phyloP scores from a whole-genome alignment of 92 coral and sea anemone genomes.

The Virgularia gustaviana region DNA sequence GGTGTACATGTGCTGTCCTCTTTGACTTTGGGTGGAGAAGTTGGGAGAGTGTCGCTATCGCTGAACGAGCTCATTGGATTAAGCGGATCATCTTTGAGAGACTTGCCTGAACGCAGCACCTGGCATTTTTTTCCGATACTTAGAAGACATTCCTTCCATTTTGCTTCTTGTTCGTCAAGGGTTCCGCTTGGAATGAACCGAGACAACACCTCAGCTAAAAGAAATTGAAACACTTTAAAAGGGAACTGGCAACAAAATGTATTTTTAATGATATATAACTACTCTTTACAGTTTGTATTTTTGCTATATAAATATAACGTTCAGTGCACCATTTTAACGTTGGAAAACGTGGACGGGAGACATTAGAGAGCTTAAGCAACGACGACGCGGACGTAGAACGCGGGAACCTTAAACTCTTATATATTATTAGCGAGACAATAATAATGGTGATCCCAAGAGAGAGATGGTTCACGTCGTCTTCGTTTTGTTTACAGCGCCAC shows the following conservation, averaged over 20 bases:
- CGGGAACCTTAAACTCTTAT: no score
- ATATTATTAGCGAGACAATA: no score
- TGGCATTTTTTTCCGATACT: conserved; percentile 61
- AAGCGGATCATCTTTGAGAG: conserved; percentile 13
- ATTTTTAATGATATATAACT: no score
- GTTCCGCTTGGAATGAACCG: conserved; percentile 39
- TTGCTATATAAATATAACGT: no score
- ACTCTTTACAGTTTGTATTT: neutral
- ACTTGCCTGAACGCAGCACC: conserved; percentile 31
- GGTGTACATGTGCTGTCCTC: conserved; percentile 9
- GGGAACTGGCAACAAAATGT: neutral
- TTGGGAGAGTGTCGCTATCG: conserved; percentile 11
- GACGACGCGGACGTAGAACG: no score
- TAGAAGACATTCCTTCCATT: conserved; percentile 59
- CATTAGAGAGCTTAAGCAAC: no score
- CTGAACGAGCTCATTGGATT: conserved; percentile 24
- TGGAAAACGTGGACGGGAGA: no score
- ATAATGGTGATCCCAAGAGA: no score
- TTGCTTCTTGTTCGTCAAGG: conserved; percentile 33
- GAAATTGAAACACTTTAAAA: neutral
- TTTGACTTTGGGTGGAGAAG: neutral
- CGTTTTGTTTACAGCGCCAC: no score
- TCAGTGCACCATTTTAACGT: no score
- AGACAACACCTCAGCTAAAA: conserved; percentile 47
- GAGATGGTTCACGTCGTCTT: no score